A percentile compares a stretch with the other conserved stretches of the same genome.
phyloP scores from a whole-genome alignment of 2,113 vertebrate genomes.

The Charina bottae region DNA sequence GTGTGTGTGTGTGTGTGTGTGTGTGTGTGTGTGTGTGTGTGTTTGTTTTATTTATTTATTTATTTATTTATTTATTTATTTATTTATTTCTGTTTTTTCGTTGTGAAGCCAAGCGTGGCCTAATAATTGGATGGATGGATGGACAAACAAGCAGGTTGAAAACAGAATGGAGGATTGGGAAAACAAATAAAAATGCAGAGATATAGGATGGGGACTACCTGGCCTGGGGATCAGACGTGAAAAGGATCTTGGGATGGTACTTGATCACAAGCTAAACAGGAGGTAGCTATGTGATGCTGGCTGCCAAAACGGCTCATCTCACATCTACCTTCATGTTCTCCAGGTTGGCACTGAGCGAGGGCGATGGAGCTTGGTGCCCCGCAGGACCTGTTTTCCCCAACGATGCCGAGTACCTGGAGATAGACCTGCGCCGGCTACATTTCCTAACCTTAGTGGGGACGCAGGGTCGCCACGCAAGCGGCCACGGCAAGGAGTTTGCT shows the following conservation, averaged over 20 bases:
- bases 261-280: background rate
- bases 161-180: background rate
- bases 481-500: slow-evolving; percentile 91
- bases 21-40: too few relatives aligned
- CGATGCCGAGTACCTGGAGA: slow-evolving; percentile 88
- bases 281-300: background rate
- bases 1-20: background rate
- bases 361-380: slow-evolving; percentile 94
- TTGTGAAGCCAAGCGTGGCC: background rate
- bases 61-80: too few relatives aligned
- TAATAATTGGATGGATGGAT: background rate
- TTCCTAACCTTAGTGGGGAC: slow-evolving; percentile 90
- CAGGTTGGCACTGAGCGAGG: slow-evolving; percentile 88
- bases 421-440: slow-evolving; percentile 84
- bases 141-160: background rate
- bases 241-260: background rate
- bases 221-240: background rate
- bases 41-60: too few relatives aligned
- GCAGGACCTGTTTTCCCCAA: slow-evolving; percentile 84
- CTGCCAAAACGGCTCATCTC: background rate
- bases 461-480: slow-evolving; percentile 90
- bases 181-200: background rate
- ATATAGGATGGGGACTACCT: background rate
- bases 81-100: too few relatives aligned
- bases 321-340: background rate